Percentiles rank a stretch among this genome's conserved stretches.
Conservation (phyloP, 1,140 invertebrate species). For the Palaemon carinicauda region DNA sequence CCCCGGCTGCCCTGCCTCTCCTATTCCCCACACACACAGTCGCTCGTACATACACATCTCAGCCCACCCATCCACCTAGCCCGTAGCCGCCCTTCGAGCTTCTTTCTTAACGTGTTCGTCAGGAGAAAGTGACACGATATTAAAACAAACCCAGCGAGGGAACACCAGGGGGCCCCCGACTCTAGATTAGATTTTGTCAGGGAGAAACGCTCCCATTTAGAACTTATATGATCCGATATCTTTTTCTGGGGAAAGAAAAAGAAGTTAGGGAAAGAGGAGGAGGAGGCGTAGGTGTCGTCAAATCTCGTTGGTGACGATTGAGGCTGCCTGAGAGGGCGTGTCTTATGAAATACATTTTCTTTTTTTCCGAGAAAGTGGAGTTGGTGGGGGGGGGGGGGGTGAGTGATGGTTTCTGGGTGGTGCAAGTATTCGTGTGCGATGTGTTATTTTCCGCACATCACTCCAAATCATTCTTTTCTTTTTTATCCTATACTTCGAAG, state of each 20-base stretch:
- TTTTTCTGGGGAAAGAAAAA: neutral
- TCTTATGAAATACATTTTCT: no score
- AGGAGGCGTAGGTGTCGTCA: neutral
- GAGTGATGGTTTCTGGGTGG: neutral
- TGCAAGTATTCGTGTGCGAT: neutral
- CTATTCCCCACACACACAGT: neutral
- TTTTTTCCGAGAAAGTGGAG: neutral
- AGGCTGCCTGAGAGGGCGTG: no score
- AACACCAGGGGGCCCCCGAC: neutral
- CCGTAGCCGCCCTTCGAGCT: neutral
- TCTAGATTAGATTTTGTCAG: slow-evolving; percentile 18
- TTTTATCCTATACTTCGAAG: no score
- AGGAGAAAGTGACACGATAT: slow-evolving; percentile 51
- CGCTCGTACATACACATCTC: no score
- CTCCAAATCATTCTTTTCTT: neutral
- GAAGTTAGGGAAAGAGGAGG: slow-evolving; percentile 3
- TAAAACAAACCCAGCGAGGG: slow-evolving; percentile 24
- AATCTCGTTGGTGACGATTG: no score
- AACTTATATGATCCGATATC: neutral
- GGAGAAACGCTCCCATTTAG: neutral
- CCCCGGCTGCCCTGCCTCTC: neutral
- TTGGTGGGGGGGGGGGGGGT: neutral
- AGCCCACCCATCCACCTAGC: no score
- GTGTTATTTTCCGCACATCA: neutral
- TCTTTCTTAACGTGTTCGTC: slow-evolving; percentile 22